Conservation (phyloP, 2,797 vertebrate species). For the Spinibarbus caldwelli region DNA sequence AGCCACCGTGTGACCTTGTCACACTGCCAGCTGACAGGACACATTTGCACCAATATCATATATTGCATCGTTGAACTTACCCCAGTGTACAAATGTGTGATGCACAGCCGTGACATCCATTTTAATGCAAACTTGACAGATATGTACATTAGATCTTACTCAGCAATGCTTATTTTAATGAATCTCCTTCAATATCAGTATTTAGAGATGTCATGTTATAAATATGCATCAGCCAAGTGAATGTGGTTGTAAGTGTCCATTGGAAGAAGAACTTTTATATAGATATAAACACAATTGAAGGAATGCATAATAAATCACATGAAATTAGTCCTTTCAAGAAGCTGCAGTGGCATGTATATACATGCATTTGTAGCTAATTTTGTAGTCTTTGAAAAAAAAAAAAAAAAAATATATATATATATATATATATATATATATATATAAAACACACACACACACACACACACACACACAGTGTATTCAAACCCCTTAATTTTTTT, state of each 20-base stretch:
- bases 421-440: no score
- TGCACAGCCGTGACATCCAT: conserved; percentile 20
- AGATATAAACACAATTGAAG: background rate
- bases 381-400: no score
- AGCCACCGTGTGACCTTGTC: conserved; percentile 69
- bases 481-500: no score
- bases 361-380: no score
- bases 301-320: background rate
- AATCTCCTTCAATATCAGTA: background rate
- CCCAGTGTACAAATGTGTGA: background rate
- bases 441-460: no score
- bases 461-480: no score
- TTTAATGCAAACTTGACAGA: background rate
- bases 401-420: no score
- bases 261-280: background rate
- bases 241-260: background rate
- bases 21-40: conserved; percentile 68
- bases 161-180: background rate
- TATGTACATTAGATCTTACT: background rate
- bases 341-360: background rate
- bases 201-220: background rate
- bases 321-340: background rate
- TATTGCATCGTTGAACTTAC: conserved; percentile 46
- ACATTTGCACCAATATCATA: conserved; percentile 64
- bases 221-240: background rate